Conservation (phyloP, 2,113 vertebrate species). For the Chunga burmeisteri region DNA sequence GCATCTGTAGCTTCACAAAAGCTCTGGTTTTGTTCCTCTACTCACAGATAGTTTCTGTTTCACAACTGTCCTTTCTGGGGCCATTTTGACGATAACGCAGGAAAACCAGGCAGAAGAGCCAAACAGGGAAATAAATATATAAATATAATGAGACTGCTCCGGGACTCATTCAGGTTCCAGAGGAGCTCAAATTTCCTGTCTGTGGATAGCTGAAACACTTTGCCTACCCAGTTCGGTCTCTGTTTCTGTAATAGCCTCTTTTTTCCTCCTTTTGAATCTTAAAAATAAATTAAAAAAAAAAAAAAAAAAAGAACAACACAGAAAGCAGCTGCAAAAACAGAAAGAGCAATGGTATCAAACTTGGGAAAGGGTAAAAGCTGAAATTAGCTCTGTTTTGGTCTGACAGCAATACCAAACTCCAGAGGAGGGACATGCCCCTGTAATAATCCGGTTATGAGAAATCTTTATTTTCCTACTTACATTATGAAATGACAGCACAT, state of each 20-base stretch:
- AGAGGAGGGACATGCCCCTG: not conserved
- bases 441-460: not conserved
- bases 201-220: constrained; percentile 35
- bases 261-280: not conserved
- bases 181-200: constrained; percentile 10
- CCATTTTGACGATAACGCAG: constrained; percentile 50
- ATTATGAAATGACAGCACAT: not conserved
- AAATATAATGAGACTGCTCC: constrained; percentile 46
- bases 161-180: constrained; percentile 49
- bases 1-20: not conserved
- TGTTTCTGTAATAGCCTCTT: not conserved
- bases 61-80: constrained; percentile 22
- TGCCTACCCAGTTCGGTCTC: not conserved
- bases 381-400: not conserved
- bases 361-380: not conserved
- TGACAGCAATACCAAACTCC: not conserved
- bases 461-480: not conserved
- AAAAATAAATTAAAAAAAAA: not conserved
- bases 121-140: constrained; percentile 25
- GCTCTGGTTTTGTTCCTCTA: not conserved
- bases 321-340: not conserved
- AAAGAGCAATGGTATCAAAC: not conserved
- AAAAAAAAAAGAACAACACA: not conserved
- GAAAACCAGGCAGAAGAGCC: constrained; percentile 29
- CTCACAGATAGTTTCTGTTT: not conserved